Base-by-base conservation (phyloP, 1,140 invertebrate genomes). In the Leptoteleia sp. region DNA sequence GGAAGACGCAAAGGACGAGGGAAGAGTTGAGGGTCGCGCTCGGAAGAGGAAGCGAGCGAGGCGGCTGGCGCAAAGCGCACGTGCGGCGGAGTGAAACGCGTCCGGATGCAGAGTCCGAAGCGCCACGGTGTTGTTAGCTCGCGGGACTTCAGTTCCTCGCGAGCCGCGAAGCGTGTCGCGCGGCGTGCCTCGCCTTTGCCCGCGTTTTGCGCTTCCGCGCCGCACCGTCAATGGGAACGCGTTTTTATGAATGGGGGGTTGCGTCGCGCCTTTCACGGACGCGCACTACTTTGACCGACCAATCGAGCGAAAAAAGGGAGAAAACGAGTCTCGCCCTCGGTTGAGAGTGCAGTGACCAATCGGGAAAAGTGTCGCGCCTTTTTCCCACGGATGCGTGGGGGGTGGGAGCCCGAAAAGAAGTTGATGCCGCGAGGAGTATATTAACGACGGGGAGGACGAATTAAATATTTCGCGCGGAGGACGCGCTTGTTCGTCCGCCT, bases 131-230 rank as follows among this genome's bases (percentile, higher is more conserved):
- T 40, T 80, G 76, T 84, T 64, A 82, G 77, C 78, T 80, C 76
- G 81, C 81, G 57, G 75, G 68, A 76, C 81, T 79, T 80, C 82
- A 86, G 85, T 86, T 84, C 61, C 76, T 85, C 85, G 85, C 83
- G 85, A 86, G 80, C 81, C 84, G 82, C 85, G 83, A 85, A 81
- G 72, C 76, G 81, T 82, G 67, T 82, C 75, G 78, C 72, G 65
- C 54, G 55, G 22, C 29, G 37, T 59, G n/a, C 16, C 19, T 33
- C 9, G 16, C 29, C 27, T 54, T 55, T 43, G 19, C 4, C 52
- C 17, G 25, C n/a, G n/a, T n/a, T n/a, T n/a, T 43, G 29, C 42
- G 25, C 29, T 35, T 50, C 17, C 16, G 29, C 33, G 3, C 9
- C n/a, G n/a, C n/a, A n/a, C 35, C 16, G 33, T 64, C 59, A 64